These are phyloP conservation scores for Leptodactylus fuscus DNA, from an alignment of 2,113 vertebrate species.

Conservation along the genomic window DNA sequence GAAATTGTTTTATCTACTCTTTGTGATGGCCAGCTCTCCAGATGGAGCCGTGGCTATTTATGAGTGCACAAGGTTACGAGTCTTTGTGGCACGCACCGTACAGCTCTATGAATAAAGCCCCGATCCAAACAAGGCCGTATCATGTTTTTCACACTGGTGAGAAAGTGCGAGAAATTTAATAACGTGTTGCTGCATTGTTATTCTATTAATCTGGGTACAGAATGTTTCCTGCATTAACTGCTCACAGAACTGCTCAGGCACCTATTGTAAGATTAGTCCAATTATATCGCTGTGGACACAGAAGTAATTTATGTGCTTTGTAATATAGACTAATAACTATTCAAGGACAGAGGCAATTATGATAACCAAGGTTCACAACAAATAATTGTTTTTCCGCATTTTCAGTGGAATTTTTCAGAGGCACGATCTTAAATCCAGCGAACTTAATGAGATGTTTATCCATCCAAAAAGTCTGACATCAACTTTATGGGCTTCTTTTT, in stretches of 20 bases:
- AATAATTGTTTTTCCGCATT: conserved; percentile 47
- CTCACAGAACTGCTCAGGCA: conserved; percentile 41
- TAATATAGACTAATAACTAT: conserved; percentile 56
- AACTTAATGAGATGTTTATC: conserved; percentile 39
- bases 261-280: conserved; percentile 50
- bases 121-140: neutral
- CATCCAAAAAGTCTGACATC: neutral
- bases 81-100: neutral
- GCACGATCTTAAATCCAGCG: conserved; percentile 3
- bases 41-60: neutral
- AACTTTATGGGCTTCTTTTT: neutral
- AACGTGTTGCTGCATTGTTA: conserved; percentile 11
- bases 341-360: conserved; percentile 55
- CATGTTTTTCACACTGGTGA: neutral
- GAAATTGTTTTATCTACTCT: neutral
- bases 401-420: conserved; percentile 19
- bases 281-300: conserved; percentile 54
- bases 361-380: conserved; percentile 25
- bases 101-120: neutral
- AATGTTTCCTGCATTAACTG: conserved; percentile 39
- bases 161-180: conserved; percentile 17
- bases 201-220: conserved; percentile 39
- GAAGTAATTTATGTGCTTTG: conserved; percentile 52
- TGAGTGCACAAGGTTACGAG: conserved; percentile 1
- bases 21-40: neutral